Conservation (phyloP, 2,797 vertebrate genomes). For the Falco cherrug region DNA sequence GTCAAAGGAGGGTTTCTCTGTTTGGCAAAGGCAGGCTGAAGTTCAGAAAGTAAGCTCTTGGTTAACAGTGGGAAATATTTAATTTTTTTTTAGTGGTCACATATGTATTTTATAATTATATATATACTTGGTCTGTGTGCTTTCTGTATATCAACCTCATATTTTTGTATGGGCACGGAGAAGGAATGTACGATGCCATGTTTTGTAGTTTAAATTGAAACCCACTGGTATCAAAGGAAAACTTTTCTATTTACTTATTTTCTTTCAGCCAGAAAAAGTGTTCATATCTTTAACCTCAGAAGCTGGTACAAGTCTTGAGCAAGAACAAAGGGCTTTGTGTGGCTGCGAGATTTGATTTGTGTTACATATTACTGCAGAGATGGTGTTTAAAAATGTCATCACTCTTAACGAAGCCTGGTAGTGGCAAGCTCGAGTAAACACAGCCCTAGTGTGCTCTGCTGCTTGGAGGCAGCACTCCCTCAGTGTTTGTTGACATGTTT, state of each 20-base stretch:
- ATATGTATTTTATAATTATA: background rate
- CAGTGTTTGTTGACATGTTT: constrained; percentile 18
- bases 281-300: background rate
- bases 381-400: constrained; percentile 16
- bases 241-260: background rate
- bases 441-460: background rate
- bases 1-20: background rate
- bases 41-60: background rate
- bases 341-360: background rate
- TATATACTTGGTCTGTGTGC: background rate
- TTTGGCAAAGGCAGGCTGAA: background rate
- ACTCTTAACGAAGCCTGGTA: constrained; percentile 1
- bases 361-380: background rate
- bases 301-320: background rate
- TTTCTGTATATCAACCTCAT: background rate
- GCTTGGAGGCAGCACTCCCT: background rate
- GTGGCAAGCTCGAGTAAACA: background rate
- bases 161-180: background rate
- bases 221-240: background rate
- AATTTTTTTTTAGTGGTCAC: background rate
- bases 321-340: background rate
- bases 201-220: background rate
- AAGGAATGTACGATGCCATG: background rate
- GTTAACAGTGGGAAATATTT: background rate
- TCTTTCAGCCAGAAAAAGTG: background rate